phyloP scores from a whole-genome alignment of 1,140 invertebrate genomes.

The Oreohelix idahoensis region DNA sequence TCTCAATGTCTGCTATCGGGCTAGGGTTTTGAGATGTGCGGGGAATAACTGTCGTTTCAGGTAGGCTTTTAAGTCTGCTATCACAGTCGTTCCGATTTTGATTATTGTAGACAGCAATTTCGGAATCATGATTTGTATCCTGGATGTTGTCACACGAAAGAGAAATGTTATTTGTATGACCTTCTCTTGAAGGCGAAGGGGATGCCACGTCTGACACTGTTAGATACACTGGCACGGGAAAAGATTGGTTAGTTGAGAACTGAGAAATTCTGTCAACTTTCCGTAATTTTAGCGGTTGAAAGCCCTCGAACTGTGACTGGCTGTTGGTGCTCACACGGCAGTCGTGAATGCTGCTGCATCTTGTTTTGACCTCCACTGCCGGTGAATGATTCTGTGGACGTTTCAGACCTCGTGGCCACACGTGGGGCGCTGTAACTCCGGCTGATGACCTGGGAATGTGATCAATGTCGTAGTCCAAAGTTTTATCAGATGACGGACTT shows the following conservation, averaged over 20 bases:
- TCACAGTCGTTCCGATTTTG: background rate
- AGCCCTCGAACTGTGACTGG: background rate
- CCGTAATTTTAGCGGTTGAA: background rate
- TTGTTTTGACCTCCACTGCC: background rate
- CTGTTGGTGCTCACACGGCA: background rate
- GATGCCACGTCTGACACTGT: background rate
- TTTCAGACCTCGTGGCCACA: background rate
- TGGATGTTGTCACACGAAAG: background rate
- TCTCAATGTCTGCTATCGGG: background rate
- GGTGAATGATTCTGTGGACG: background rate
- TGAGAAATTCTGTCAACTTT: background rate
- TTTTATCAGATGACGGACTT: constrained; percentile 20
- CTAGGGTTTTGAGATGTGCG: background rate
- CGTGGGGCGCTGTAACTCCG: background rate
- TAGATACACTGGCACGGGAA: background rate
- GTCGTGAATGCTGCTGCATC: background rate
- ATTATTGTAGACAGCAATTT: background rate
- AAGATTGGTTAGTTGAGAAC: background rate
- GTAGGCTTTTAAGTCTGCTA: background rate
- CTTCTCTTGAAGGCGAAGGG: background rate
- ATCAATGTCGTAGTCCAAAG: constrained; percentile 26
- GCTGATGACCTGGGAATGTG: constrained; percentile 1
- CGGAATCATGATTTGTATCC: background rate
- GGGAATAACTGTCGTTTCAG: background rate
- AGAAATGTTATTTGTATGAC: background rate